Conservation (phyloP, 2,888 invertebrate genomes). For the Eulithis testata region DNA sequence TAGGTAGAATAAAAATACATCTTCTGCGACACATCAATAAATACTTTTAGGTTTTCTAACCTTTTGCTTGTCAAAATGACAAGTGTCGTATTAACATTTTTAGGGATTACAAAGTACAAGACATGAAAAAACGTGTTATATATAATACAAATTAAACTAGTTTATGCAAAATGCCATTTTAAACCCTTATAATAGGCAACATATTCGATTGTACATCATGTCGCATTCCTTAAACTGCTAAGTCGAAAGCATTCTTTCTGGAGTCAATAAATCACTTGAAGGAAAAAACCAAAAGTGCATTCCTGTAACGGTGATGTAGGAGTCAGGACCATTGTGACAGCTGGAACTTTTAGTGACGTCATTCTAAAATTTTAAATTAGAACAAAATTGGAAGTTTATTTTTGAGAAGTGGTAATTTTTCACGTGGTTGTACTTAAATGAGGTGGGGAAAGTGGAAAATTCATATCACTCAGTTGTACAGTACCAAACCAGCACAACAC, state of each 20-base stretch:
- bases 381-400: constrained; percentile 5
- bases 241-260: constrained; percentile 36
- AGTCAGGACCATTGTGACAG: constrained; percentile 37
- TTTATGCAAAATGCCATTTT: constrained; percentile 2
- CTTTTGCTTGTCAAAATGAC: too few relatives aligned
- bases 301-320: constrained; percentile 42
- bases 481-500: too few relatives aligned
- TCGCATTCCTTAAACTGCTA: constrained; percentile 31
- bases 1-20: too few relatives aligned
- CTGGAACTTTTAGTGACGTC: constrained; percentile 30
- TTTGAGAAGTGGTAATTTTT: neutral
- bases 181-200: constrained; percentile 1
- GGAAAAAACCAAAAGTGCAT: constrained; percentile 46
- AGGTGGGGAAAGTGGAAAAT: too few relatives aligned
- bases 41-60: too few relatives aligned
- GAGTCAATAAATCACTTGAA: constrained; percentile 39
- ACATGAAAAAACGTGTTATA: neutral
- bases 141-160: neutral
- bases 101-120: constrained; percentile 9
- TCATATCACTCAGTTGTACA: too few relatives aligned
- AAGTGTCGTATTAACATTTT: constrained; percentile 5
- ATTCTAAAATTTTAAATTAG: constrained; percentile 18
- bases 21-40: too few relatives aligned
- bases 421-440: too few relatives aligned
- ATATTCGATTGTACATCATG: constrained; percentile 7